Percentiles rank a stretch among this genome's conserved stretches.
Evolutionary conservation across 2,113 vertebrate species (phyloP).

Genomic region (Campylorhamphus procurvoides): DNA sequence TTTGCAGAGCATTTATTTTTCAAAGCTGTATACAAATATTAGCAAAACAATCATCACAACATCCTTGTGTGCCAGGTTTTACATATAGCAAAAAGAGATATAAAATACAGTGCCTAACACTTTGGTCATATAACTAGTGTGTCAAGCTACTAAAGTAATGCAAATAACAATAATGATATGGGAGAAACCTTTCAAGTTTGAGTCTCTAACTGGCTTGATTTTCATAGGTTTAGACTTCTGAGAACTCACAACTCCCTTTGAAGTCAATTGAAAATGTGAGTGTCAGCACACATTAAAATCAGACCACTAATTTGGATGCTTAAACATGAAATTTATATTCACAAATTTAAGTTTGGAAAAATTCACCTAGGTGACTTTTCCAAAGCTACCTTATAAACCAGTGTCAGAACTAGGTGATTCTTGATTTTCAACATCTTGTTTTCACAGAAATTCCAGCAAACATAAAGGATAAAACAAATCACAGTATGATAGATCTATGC

Average conservation of each 20-base stretch:
- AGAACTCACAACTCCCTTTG: conserved; percentile 45
- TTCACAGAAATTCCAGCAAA: neutral
- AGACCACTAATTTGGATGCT: conserved; percentile 65
- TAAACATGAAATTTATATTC: conserved; percentile 45
- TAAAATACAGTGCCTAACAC: neutral
- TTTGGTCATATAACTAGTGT: neutral
- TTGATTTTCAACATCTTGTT: neutral
- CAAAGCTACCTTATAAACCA: neutral
- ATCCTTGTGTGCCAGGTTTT: neutral
- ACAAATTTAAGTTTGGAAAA: conserved; percentile 26
- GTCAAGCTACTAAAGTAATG: conserved; percentile 43
- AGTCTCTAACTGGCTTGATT: conserved; percentile 58
- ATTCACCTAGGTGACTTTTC: neutral
- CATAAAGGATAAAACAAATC: neutral
- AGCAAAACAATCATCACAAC: neutral
- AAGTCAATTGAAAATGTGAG: conserved; percentile 55
- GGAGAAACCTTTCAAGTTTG: conserved; percentile 63
- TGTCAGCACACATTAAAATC: conserved; percentile 67
- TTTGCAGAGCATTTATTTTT: neutral
- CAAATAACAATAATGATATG: conserved; percentile 55
- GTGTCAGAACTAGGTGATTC: neutral
- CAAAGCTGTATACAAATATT: neutral
- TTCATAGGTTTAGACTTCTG: conserved; percentile 70
- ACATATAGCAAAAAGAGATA: neutral
- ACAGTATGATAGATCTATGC: neutral